phyloP scores from a whole-genome alignment of 2,797 vertebrate species.

The Novumbra hubbsi region DNA sequence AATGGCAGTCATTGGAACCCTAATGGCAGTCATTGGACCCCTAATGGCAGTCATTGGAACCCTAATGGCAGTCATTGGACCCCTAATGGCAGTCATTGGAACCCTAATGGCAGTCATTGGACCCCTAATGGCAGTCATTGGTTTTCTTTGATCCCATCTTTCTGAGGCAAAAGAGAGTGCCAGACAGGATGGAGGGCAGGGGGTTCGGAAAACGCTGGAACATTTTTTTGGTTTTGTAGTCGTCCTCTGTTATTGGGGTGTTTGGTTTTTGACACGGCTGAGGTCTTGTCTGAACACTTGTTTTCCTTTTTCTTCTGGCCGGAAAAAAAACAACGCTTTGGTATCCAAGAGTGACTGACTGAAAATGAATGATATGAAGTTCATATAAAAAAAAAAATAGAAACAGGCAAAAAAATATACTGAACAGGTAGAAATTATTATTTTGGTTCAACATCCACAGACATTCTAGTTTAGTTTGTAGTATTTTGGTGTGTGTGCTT shows the following conservation, averaged over 20 bases:
- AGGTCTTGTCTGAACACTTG: conserved; percentile 70
- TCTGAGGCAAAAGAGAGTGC: conserved; percentile 54
- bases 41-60: no score
- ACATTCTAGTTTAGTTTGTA: conserved; percentile 27
- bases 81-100: no score
- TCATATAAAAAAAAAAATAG: conserved; percentile 22
- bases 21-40: conserved; percentile 19
- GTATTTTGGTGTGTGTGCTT: neutral
- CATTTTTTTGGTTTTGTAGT: conserved; percentile 58
- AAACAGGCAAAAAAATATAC: conserved; percentile 2
- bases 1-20: conserved; percentile 16
- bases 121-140: conserved; percentile 26
- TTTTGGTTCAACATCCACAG: conserved; percentile 17
- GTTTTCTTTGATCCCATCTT: conserved; percentile 63
- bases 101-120: no score
- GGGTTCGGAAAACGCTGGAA: conserved; percentile 43
- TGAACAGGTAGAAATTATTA: neutral
- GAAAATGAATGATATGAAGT: conserved; percentile 44
- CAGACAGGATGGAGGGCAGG: conserved; percentile 28
- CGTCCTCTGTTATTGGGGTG: conserved; percentile 37
- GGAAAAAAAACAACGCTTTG: conserved; percentile 72
- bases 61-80: no score
- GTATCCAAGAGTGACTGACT: conserved; percentile 74
- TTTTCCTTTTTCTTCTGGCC: conserved; percentile 53
- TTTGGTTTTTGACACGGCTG: conserved; percentile 60